These are phyloP conservation scores for Metopolophium dirhodum DNA, from an alignment of 1,140 invertebrate genomes.

Conservation along the genomic window DNA sequence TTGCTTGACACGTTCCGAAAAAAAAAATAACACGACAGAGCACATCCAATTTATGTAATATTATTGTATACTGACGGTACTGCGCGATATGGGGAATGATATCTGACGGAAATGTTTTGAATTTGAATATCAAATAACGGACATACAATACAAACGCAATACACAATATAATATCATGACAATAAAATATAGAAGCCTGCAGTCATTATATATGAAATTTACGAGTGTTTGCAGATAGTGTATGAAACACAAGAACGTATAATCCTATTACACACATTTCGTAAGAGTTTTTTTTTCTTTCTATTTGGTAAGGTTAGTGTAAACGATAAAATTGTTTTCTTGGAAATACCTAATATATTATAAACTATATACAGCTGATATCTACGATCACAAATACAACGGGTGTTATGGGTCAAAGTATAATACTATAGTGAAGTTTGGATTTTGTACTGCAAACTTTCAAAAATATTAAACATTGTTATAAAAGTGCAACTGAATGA, in stretches of 20 bases:
- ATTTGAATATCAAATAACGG: background rate
- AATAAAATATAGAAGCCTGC: background rate
- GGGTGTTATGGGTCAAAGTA: background rate
- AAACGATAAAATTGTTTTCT: background rate
- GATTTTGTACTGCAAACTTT: background rate
- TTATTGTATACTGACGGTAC: background rate
- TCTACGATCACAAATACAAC: background rate
- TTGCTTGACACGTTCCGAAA: background rate
- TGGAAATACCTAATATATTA: background rate
- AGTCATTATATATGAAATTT: constrained; percentile 9
- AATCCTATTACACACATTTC: background rate
- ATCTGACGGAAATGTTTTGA: background rate
- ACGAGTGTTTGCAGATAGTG: background rate
- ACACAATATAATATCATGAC: background rate
- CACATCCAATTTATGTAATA: background rate
- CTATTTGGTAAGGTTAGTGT: background rate
- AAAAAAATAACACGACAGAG: background rate
- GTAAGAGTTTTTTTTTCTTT: background rate
- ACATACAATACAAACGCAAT: background rate
- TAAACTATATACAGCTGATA: background rate
- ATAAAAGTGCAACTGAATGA: background rate
- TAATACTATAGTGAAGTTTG: background rate
- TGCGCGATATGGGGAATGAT: background rate
- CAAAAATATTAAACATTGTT: background rate
- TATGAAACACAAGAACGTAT: background rate